Evolutionary conservation across 2,888 invertebrate species (phyloP).

Genomic region (Spilarctia lutea): DNA sequence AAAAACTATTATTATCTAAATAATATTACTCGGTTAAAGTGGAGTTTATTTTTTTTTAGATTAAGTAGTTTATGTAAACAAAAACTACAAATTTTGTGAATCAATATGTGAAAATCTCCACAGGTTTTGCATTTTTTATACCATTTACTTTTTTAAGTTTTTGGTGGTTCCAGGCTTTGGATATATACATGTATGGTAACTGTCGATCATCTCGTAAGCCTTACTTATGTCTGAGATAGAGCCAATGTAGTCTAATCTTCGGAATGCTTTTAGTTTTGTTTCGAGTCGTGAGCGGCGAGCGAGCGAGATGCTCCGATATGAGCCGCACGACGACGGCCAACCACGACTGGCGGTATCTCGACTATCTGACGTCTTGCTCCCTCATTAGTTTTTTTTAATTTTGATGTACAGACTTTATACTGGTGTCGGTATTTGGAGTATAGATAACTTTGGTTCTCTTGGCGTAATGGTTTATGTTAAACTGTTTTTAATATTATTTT

Average conservation of each 20-base stretch:
- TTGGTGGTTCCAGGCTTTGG: neutral
- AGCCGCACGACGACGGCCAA: slow-evolving; percentile 51
- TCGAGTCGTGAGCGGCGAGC: slow-evolving; percentile 57
- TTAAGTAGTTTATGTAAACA: no score
- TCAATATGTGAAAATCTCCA: neutral
- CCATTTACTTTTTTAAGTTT: neutral
- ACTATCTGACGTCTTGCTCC: slow-evolving; percentile 61
- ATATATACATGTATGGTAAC: neutral
- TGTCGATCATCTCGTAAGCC: slow-evolving; percentile 25
- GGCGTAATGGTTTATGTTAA: neutral
- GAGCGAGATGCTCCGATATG: slow-evolving; percentile 65
- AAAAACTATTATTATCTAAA: no score
- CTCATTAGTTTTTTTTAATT: slow-evolving; percentile 57
- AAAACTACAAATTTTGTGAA: neutral
- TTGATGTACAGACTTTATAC: slow-evolving; percentile 61
- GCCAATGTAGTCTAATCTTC: slow-evolving; percentile 53
- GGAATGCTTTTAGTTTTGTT: slow-evolving; percentile 55
- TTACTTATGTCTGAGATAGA: slow-evolving; percentile 44
- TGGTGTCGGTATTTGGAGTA: slow-evolving; percentile 50
- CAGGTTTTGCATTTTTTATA: neutral
- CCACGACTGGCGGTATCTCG: slow-evolving; percentile 63
- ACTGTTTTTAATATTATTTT: neutral
- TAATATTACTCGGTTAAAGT: no score
- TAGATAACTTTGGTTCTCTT: slow-evolving; percentile 14
- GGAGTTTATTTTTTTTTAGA: no score